Evolutionary conservation across 2,797 vertebrate genomes (phyloP).

Genomic region (Alcedo quadribrachys): DNA sequence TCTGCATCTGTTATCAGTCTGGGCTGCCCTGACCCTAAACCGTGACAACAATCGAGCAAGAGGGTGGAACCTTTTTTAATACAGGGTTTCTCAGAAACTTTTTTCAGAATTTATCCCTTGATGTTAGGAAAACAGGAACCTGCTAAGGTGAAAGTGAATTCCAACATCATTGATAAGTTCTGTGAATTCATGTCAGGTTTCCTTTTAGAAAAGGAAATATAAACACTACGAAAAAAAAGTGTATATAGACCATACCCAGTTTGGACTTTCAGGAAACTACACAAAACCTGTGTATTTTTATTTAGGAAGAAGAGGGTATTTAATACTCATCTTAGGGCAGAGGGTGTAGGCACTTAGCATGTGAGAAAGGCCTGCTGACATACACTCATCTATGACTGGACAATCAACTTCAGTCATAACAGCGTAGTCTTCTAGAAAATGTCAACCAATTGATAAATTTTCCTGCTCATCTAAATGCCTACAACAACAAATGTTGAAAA

Average conservation of each 20-base stretch:
- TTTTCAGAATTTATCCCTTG: background rate
- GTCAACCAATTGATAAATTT: background rate
- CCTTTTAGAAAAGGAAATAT: background rate
- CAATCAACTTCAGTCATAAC: background rate
- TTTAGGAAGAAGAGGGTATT: background rate
- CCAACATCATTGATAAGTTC: background rate
- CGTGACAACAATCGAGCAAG: background rate
- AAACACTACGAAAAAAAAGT: background rate
- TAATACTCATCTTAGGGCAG: background rate
- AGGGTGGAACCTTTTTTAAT: background rate
- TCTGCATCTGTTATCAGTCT: too few relatives aligned
- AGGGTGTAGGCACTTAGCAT: rapidly evolving
- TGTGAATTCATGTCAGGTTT: background rate
- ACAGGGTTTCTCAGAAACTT: background rate
- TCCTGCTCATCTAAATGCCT: background rate
- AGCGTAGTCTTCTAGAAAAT: background rate
- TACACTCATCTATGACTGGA: background rate
- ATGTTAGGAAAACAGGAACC: background rate
- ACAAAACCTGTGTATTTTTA: background rate
- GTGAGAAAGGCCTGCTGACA: background rate
- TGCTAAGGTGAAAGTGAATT: background rate
- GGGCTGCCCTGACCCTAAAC: too few relatives aligned
- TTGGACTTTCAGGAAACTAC: background rate
- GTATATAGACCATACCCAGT: background rate
- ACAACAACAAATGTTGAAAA: background rate